Evolutionary conservation across 2,113 vertebrate species (phyloP), one percentile per base, ranked within the genome.

Genomic region (Pungitius pungitius): DNA sequence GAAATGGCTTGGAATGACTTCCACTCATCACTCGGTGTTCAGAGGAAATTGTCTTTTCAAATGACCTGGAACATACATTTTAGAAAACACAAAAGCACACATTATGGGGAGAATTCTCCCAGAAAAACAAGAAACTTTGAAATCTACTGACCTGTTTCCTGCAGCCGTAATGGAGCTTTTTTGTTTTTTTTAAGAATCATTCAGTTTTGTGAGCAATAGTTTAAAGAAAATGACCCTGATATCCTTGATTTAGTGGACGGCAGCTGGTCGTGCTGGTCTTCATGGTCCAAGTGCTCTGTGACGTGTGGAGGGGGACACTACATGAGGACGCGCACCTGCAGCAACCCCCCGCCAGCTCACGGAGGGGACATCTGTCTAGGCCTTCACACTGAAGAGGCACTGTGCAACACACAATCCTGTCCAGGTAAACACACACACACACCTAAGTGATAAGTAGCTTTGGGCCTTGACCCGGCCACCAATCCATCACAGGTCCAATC

Each of bases 361-460:
- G 97, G 97, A 78, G 97, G 97, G 2, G 97, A 99, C 71, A 99
- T 99, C 93, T 99, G 97, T 86, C 95, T 99, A 24, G 97, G 97
- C 0, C 94, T 99, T 70, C 97, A 99, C 92, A 99, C 97, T 0
- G 97, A 99, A 70, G 97, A 99, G 77, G 97, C 97, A 0, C 94
- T 99, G 65, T 99, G 97, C 90, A 97, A 95, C 93, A 98, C 96
- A 0, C 96, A 97, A 66, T 69, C 94, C 0, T 99, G 97, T 49
- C 96, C 97, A 87, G 97, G 97, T 99, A 94, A 0, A 51, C 39
- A 70, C 74, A 79, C 51, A 57, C 61, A 57, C 58, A 39, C 59
- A 54, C 60, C 17, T 72, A 30, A 33, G 37, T 62, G 54, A 88
- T 81, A 84, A 83, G 70, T 70, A 75, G 73, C 70, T 82, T 66